phyloP scores from a whole-genome alignment of 1,140 invertebrate genomes.

The Bombus difficillimus region DNA sequence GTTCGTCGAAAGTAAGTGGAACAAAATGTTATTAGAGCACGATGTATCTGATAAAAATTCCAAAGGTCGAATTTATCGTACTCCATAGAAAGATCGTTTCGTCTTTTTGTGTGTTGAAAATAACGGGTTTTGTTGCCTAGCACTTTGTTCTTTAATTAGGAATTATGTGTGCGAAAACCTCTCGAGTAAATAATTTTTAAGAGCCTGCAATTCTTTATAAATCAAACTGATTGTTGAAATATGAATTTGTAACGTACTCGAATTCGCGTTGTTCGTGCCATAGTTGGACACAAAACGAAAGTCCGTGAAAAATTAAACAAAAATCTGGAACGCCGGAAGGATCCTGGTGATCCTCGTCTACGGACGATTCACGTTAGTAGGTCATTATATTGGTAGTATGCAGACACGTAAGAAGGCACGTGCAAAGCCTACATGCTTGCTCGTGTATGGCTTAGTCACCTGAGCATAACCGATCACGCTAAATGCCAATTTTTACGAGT shows the following conservation, averaged over 20 bases:
- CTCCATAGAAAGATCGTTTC: no score
- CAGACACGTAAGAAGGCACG: conserved; percentile 73
- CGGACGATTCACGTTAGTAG: conserved; percentile 72
- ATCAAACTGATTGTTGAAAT: not conserved
- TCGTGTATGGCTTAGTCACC: conserved; percentile 74
- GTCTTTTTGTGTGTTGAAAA: not conserved
- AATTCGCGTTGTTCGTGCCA: conserved; percentile 2
- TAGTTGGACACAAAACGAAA: conserved; percentile 51
- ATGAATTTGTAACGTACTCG: not conserved
- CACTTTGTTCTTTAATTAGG: not conserved
- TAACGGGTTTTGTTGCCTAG: not conserved
- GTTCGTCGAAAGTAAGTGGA: no score
- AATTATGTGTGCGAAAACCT: not conserved
- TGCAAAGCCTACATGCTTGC: conserved; percentile 78
- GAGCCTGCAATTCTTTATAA: not conserved
- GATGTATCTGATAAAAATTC: not conserved
- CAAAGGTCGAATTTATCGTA: not conserved
- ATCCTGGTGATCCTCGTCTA: conserved; percentile 62
- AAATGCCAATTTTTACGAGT: conserved; percentile 44
- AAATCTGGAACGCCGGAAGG: conserved; percentile 72
- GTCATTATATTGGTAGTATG: conserved; percentile 76
- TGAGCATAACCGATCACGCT: conserved; percentile 72
- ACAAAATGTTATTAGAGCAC: not conserved
- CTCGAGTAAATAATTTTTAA: not conserved
- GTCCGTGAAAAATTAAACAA: conserved; percentile 47